Evolutionary conservation across 2,888 invertebrate species (phyloP).

Genomic region (Dasypolia templi): DNA sequence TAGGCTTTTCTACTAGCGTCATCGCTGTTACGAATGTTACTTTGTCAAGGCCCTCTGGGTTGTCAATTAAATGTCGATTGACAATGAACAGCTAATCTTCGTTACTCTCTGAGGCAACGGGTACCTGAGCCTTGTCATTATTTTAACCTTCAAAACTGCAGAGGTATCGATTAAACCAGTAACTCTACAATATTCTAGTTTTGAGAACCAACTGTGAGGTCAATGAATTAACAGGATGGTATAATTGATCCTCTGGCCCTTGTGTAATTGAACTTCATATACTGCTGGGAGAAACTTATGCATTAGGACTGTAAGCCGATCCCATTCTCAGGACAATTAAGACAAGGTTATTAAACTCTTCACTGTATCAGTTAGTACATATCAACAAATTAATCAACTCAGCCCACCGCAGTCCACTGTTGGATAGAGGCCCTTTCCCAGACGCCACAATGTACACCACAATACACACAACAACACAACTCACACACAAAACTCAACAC

Average conservation of each 20-base stretch:
- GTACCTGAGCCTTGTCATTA: background rate
- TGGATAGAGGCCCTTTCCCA: too few species aligned
- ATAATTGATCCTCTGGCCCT: slow-evolving; percentile 29
- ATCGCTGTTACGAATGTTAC: too few species aligned
- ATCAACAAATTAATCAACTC: background rate
- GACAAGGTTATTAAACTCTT: background rate
- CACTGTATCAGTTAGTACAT: background rate
- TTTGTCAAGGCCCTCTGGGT: too few species aligned
- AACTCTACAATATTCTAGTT: slow-evolving; percentile 2
- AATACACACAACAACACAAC: too few species aligned
- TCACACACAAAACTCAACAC: too few species aligned
- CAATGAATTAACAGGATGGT: slow-evolving; percentile 4
- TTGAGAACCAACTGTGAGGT: background rate
- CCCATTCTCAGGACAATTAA: slow-evolving; percentile 27
- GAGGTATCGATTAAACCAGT: slow-evolving; percentile 15
- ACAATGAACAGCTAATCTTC: too few species aligned
- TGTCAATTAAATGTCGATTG: too few species aligned
- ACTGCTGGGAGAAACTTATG: background rate
- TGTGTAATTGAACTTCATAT: slow-evolving; percentile 31
- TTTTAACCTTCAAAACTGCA: slow-evolving; percentile 25
- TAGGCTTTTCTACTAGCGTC: too few species aligned
- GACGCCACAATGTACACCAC: too few species aligned
- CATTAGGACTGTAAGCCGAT: background rate
- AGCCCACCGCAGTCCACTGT: background rate
- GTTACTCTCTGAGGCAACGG: background rate